phyloP scores from a whole-genome alignment of 35 echinoderm and acorn worm species.

The Apostichopus californicus region DNA sequence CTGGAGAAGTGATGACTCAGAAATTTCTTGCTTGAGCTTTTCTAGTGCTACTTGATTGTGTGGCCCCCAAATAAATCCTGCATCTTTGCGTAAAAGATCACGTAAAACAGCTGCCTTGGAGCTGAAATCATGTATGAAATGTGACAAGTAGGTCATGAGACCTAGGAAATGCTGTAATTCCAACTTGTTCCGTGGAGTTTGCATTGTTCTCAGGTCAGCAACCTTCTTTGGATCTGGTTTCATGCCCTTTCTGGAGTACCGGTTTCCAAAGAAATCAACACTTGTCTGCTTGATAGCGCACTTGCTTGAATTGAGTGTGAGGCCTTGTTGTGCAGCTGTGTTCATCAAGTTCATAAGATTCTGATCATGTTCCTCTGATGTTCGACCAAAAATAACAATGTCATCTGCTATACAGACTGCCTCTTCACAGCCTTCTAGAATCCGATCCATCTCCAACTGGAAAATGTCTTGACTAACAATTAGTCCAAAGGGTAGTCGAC shows the following conservation, averaged over 20 bases:
- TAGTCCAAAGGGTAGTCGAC: slow-evolving; percentile 45
- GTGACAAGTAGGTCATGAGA: slow-evolving; percentile 28
- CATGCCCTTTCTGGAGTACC: neutral
- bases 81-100: neutral
- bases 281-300: slow-evolving; percentile 8
- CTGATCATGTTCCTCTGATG: slow-evolving; percentile 38
- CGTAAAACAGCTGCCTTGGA: neutral
- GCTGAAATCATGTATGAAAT: slow-evolving; percentile 6
- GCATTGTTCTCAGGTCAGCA: neutral
- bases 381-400: slow-evolving; percentile 20
- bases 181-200: neutral
- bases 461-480: slow-evolving; percentile 47
- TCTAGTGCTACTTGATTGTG: slow-evolving; percentile 28
- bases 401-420: slow-evolving; percentile 31
- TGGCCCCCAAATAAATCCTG: neutral
- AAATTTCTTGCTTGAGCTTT: slow-evolving; percentile 31
- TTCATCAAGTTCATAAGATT: slow-evolving; percentile 33
- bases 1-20: slow-evolving; percentile 5
- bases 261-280: slow-evolving; percentile 25
- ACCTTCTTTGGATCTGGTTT: slow-evolving; percentile 43
- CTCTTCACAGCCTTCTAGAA: neutral
- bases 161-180: slow-evolving; percentile 26
- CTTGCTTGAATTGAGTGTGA: slow-evolving; percentile 40
- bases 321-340: neutral
- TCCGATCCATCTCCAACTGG: slow-evolving; percentile 52